phyloP scores from a whole-genome alignment of 1,140 invertebrate genomes.

The Bombus difficillimus region DNA sequence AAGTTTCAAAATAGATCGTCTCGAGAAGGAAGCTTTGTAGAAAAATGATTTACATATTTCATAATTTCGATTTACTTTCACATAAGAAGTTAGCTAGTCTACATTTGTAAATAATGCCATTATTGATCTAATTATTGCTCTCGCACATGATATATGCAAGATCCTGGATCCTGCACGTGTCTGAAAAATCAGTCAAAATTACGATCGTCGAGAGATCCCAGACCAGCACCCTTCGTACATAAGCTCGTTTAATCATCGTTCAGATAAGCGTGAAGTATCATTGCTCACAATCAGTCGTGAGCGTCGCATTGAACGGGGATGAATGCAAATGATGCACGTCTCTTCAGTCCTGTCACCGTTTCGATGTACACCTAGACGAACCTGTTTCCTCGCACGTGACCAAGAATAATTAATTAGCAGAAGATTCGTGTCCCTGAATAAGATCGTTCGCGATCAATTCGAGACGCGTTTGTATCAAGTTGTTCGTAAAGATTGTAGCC shows the following conservation, averaged over 20 bases:
- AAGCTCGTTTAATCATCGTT: constrained; percentile 17
- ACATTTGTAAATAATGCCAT: too few relatives aligned
- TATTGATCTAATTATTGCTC: neutral
- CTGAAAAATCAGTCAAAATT: constrained; percentile 32
- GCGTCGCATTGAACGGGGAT: constrained; percentile 5
- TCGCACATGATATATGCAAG: neutral
- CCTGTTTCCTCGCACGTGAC: constrained; percentile 18
- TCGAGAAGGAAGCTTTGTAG: neutral
- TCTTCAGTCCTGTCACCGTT: neutral
- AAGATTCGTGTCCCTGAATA: neutral
- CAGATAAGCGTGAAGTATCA: neutral
- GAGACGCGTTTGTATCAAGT: neutral
- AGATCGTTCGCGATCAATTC: neutral
- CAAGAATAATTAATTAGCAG: constrained; percentile 30
- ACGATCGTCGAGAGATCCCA: neutral
- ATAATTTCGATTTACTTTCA: neutral
- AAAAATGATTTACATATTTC: neutral
- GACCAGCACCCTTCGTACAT: neutral
- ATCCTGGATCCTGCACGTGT: neutral
- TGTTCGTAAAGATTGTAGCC: neutral
- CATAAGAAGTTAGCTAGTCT: neutral
- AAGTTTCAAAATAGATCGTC: neutral
- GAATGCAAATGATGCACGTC: constrained; percentile 34
- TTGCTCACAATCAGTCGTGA: neutral
- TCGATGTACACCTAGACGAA: constrained; percentile 2